Base-by-base conservation (phyloP, 1,140 invertebrate species). In the Scaptomyza pallida region DNA sequence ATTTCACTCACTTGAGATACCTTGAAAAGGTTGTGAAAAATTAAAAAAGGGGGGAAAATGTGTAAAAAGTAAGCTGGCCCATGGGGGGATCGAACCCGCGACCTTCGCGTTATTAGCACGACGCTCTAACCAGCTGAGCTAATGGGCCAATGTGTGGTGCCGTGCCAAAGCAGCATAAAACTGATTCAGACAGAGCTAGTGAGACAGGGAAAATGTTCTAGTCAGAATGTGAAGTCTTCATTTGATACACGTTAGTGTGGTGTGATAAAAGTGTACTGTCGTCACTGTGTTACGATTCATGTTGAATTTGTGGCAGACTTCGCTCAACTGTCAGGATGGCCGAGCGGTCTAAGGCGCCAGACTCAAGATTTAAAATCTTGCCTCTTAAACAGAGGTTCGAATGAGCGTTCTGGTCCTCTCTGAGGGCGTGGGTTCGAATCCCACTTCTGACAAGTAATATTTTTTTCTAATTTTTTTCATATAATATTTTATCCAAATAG, bases 381-480 rank as follows among this genome's bases (percentile, higher is more conserved):
- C 69, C 69, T 72, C 55, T 67, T 2, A 3, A 54, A 48, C 69
- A 55, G 63, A 9, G 69, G 69, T 72, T 62, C 15, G 37, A 41
- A 45, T 86, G 93, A 93, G 94, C 89, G 91, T 95, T 95, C 94
- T 95, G 95, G 94, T 95, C 94, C 94, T 95, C 95, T 94, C 93
- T 95, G 95, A 95, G 94, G 95, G 95, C 95, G 95, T 95, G 95
- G 95, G 95, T 95, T 95, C 95, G 94, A 95, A 95, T 95, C 95
- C 95, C 95, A 95, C 95, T 95, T 94, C 95, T 95, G 95, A 95
- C 95, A 95, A 92, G n/a, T n/a, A n/a, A 92, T 62, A 54, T 93
- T 94, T 94, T 93, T 92, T 83, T 43, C 6, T 37, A 43, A 16
- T 47, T 19, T 40, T 55, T 44, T 30, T n/a, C 23, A 6, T 26